These are phyloP conservation scores for Graphium colonna DNA, from an alignment of 2,888 invertebrate species.

Conservation along the genomic window DNA sequence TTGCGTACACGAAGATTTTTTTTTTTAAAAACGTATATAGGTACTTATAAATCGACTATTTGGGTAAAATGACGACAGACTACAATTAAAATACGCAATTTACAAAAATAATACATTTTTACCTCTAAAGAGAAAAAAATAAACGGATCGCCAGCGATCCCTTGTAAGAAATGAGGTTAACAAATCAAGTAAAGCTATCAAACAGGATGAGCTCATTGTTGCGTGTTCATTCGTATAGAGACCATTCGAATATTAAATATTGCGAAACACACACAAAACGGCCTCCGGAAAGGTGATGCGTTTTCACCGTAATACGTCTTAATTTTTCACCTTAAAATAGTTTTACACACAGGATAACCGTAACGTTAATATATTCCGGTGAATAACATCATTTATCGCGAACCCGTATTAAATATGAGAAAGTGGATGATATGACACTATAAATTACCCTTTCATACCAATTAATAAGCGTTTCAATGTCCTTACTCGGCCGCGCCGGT, in stretches of 20 bases:
- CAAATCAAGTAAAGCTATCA: slow-evolving; percentile 65
- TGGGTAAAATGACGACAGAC: slow-evolving; percentile 52
- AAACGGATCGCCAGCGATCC: slow-evolving; percentile 77
- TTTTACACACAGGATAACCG: slow-evolving; percentile 73
- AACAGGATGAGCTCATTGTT: slow-evolving; percentile 54
- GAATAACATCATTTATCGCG: slow-evolving; percentile 79
- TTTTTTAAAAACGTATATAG: slow-evolving; percentile 33
- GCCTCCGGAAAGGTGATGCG: slow-evolving; percentile 55
- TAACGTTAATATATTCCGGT: slow-evolving; percentile 76
- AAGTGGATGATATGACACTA: slow-evolving; percentile 81
- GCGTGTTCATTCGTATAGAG: slow-evolving; percentile 47
- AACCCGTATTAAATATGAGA: slow-evolving; percentile 80
- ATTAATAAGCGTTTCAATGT: slow-evolving; percentile 81
- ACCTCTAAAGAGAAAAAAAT: slow-evolving; percentile 66
- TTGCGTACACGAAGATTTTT: slow-evolving; percentile 64
- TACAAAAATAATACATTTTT: slow-evolving; percentile 65
- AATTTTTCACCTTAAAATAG: slow-evolving; percentile 75
- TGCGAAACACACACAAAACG: slow-evolving; percentile 71
- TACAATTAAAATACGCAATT: slow-evolving; percentile 58
- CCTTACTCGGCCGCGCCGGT: slow-evolving; percentile 73
- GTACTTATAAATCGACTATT: slow-evolving; percentile 47
- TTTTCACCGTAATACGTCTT: slow-evolving; percentile 48
- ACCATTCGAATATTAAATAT: slow-evolving; percentile 71
- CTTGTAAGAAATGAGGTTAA: slow-evolving; percentile 66
- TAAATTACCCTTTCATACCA: slow-evolving; percentile 81